Evolutionary conservation across 2,888 invertebrate genomes (phyloP).

Genomic region (Leptarthrus brevirostris): DNA sequence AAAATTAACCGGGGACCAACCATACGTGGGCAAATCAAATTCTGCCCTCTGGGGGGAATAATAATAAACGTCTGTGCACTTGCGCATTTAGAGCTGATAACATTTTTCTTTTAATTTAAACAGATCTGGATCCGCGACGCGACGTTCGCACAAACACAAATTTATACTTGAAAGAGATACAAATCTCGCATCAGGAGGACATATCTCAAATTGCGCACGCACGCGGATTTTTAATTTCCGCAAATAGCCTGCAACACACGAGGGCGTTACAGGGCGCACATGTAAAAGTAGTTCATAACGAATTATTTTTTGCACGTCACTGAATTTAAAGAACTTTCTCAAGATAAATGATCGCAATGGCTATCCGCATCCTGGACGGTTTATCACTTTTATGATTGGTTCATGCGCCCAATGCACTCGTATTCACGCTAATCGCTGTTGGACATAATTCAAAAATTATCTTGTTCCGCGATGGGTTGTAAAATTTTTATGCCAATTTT

Average conservation of each 20-base stretch:
- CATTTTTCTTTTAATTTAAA: neutral
- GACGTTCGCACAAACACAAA: too few relatives aligned
- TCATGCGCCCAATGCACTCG: too few relatives aligned
- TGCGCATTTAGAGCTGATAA: neutral
- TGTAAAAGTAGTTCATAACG: conserved; percentile 27
- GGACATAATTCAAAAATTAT: too few relatives aligned
- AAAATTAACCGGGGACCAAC: conserved; percentile 30
- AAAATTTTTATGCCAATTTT: too few relatives aligned
- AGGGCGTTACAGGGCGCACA: neutral
- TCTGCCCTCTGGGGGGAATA: neutral
- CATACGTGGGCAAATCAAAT: conserved; percentile 17
- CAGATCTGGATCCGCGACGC: conserved; percentile 6
- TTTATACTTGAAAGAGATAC: too few relatives aligned
- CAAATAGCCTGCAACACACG: neutral
- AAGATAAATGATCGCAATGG: too few relatives aligned
- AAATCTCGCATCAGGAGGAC: conserved; percentile 8
- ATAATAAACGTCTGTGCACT: conserved; percentile 34
- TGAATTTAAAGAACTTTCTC: neutral
- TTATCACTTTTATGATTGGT: too few relatives aligned
- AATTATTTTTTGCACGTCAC: conserved; percentile 5
- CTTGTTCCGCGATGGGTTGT: too few relatives aligned
- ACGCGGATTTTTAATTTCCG: neutral
- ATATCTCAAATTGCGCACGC: neutral
- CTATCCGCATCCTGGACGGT: too few relatives aligned
- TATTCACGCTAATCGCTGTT: too few relatives aligned